These are phyloP conservation scores for Lutjanus erythropterus DNA, from an alignment of 2,113 vertebrate genomes.

Conservation along the genomic window DNA sequence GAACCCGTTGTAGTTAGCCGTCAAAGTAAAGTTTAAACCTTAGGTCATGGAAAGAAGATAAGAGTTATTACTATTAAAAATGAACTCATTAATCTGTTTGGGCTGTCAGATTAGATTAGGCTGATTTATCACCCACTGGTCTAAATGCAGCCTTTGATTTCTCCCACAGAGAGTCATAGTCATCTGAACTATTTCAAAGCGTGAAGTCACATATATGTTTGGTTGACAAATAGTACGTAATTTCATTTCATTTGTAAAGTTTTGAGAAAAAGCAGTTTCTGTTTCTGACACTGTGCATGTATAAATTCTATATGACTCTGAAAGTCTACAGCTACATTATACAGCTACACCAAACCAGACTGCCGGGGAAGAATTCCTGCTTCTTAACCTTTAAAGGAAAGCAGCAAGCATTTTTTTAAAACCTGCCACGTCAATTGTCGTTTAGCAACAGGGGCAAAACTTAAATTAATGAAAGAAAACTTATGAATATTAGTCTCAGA, in stretches of 20 bases:
- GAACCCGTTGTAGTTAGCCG: slow-evolving; percentile 82
- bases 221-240: neutral
- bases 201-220: neutral
- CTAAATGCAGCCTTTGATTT: neutral
- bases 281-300: too few species aligned
- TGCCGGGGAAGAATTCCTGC: too few species aligned
- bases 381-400: too few species aligned
- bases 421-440: too few species aligned
- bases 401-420: too few species aligned
- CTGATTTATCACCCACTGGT: neutral
- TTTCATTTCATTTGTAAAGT: neutral
- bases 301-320: too few species aligned
- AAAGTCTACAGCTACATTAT: too few species aligned
- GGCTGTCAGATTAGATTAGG: slow-evolving; percentile 25
- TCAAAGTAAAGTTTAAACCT: slow-evolving; percentile 78
- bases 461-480: too few species aligned
- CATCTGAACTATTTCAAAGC: neutral
- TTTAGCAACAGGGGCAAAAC: too few species aligned
- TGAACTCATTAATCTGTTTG: neutral
- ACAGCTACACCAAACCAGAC: too few species aligned
- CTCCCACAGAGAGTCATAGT: too few species aligned
- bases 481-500: too few species aligned
- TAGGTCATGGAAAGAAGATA: slow-evolving; percentile 42
- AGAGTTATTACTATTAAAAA: slow-evolving; percentile 14
- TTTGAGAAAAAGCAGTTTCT: neutral